Conservation (phyloP, 2,888 invertebrate species). For the Drosophila robusta region DNA sequence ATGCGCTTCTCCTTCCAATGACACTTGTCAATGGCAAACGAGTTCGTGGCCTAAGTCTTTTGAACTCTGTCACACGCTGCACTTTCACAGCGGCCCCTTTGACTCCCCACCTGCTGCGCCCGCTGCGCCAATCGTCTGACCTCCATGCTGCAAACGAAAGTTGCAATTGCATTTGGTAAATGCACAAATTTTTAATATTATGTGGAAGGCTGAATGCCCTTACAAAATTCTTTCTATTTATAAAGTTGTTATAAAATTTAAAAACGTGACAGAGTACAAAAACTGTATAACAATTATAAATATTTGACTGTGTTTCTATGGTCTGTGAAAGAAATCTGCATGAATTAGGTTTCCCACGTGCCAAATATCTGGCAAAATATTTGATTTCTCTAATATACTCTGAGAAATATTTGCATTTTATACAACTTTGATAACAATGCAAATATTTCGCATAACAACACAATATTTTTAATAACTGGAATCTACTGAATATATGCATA, state of each 20-base stretch:
- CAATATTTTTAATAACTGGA: not conserved
- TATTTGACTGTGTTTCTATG: too few relatives aligned
- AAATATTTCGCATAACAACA: not conserved
- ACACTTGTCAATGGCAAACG: conserved; percentile 71
- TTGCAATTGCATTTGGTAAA: conserved; percentile 35
- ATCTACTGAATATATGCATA: too few relatives aligned
- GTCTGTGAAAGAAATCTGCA: not conserved
- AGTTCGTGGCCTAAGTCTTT: conserved; percentile 77
- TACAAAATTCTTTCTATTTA: not conserved
- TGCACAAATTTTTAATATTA: conserved; percentile 24
- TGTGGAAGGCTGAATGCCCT: conserved; percentile 16
- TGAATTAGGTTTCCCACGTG: not conserved
- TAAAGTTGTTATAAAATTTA: not conserved
- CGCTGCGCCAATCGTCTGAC: conserved; percentile 25
- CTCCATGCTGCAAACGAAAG: conserved; percentile 55
- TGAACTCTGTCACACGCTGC: conserved; percentile 60
- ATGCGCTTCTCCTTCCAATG: conserved; percentile 46
- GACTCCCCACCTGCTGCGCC: conserved; percentile 5
- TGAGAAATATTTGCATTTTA: not conserved
- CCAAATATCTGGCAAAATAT: not conserved
- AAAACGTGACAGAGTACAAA: not conserved
- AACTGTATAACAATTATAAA: too few relatives aligned
- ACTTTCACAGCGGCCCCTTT: conserved; percentile 47
- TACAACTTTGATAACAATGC: not conserved
- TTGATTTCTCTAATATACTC: not conserved